Percentiles rank a stretch among this genome's conserved stretches.
Evolutionary conservation across 1,140 invertebrate species (phyloP).

Genomic region (Anoplophora glabripennis): DNA sequence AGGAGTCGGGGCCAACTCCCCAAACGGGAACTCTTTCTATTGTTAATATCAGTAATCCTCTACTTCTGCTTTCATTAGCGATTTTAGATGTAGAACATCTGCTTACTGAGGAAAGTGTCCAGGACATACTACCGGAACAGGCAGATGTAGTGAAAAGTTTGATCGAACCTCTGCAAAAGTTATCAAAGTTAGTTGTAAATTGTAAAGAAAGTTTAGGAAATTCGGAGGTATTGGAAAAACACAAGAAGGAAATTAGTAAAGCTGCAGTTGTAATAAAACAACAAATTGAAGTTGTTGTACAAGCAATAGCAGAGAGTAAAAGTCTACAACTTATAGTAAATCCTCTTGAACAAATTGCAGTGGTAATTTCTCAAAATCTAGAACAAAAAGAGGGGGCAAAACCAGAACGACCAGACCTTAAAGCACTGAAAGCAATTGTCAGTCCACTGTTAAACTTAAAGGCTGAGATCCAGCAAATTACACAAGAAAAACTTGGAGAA

Average conservation of each 20-base stretch:
- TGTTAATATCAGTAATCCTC: background rate
- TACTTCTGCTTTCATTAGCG: slow-evolving; percentile 2
- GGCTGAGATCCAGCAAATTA: too few species aligned
- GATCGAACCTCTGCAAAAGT: slow-evolving; percentile 14
- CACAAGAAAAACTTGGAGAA: too few species aligned
- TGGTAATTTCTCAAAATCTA: too few species aligned
- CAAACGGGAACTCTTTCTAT: slow-evolving; percentile 1
- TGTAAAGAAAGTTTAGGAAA: slow-evolving; percentile 9
- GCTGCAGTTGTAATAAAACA: slow-evolving; percentile 7
- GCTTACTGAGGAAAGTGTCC: background rate
- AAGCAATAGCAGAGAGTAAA: background rate
- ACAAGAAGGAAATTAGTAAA: background rate
- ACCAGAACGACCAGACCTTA: too few species aligned
- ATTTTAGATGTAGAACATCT: background rate
- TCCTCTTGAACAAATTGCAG: background rate
- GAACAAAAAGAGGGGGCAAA: too few species aligned
- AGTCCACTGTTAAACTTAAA: too few species aligned
- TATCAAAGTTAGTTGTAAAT: slow-evolving; percentile 11
- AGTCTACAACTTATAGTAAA: background rate
- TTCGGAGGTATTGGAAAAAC: slow-evolving; percentile 10
- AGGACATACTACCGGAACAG: slow-evolving; percentile 8
- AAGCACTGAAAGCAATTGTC: too few species aligned
- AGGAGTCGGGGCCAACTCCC: background rate
- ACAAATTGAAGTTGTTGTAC: background rate
- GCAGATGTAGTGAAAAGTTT: slow-evolving; percentile 8